Percentiles rank a stretch among this genome's conserved stretches.
Evolutionary conservation across 1,140 invertebrate genomes (phyloP).

Genomic region (Orius laevigatus): DNA sequence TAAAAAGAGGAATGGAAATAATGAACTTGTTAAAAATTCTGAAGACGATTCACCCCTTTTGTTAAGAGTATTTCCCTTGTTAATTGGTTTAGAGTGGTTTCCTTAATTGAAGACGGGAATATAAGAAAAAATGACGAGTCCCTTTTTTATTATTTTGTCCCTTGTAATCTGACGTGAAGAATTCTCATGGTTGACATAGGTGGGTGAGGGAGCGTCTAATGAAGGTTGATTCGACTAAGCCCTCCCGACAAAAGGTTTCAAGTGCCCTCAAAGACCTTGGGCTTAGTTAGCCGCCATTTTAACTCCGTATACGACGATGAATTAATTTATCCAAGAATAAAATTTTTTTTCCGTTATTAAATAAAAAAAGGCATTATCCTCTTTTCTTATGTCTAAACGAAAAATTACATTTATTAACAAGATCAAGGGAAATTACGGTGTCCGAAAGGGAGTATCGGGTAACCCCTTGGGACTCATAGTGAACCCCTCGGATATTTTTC

Average conservation of each 20-base stretch:
- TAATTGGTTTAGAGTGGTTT: too few relatives aligned
- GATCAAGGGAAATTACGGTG: constrained; percentile 3
- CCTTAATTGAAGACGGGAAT: too few relatives aligned
- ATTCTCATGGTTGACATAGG: too few relatives aligned
- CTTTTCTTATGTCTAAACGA: not conserved
- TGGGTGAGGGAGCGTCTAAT: not conserved
- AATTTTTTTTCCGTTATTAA: not conserved
- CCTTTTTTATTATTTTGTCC: too few relatives aligned
- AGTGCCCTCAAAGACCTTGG: constrained; percentile 5
- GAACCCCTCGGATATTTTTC: constrained; percentile 21
- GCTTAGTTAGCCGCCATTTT: constrained; percentile 13
- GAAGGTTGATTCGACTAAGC: constrained; percentile 1
- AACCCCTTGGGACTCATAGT: not conserved
- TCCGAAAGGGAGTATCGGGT: not conserved
- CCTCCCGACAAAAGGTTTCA: not conserved
- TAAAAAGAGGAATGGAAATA: too few relatives aligned
- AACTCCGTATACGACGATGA: not conserved
- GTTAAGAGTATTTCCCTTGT: too few relatives aligned
- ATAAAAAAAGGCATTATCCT: not conserved
- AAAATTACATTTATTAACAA: constrained; percentile 1
- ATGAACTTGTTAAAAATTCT: too few relatives aligned
- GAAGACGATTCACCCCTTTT: too few relatives aligned
- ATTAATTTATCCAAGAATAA: too few relatives aligned
- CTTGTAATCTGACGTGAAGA: too few relatives aligned
- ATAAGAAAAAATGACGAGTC: too few relatives aligned